Evolutionary conservation across 2,797 vertebrate genomes (phyloP).

Genomic region (Eulemur rubriventer): DNA sequence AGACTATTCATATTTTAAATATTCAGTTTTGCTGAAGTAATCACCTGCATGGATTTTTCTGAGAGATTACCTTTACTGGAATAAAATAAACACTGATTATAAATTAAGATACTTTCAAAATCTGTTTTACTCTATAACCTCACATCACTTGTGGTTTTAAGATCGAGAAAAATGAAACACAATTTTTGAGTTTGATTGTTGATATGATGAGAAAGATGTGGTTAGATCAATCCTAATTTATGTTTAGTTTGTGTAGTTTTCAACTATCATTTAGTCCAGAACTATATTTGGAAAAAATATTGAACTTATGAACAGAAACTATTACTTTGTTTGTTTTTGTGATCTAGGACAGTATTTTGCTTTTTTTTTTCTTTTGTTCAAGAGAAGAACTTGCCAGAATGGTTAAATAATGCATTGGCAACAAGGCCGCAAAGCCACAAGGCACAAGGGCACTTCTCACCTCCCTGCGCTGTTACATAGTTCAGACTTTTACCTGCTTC

Average conservation of each 20-base stretch:
- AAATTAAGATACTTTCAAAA: not conserved
- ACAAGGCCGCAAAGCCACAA: not conserved
- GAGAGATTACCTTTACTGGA: not conserved
- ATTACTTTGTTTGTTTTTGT: slow-evolving; percentile 23
- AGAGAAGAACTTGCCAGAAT: not conserved
- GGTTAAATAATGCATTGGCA: not conserved
- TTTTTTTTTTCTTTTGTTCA: not conserved
- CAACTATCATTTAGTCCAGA: not conserved
- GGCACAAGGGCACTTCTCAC: not conserved
- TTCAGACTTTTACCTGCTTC: not conserved
- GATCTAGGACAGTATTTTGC: not conserved
- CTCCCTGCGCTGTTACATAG: not conserved
- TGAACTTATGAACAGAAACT: not conserved
- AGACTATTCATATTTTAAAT: slow-evolving; percentile 9
- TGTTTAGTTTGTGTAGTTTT: not conserved
- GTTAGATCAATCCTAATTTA: not conserved
- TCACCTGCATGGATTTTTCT: not conserved
- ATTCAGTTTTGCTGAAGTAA: slow-evolving; percentile 12
- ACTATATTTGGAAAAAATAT: not conserved
- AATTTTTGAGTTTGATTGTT: not conserved
- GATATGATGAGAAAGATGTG: not conserved
- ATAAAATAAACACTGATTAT: not conserved
- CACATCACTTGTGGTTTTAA: not conserved
- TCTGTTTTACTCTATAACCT: slow-evolving; percentile 1
- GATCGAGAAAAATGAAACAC: not conserved